Evolutionary conservation across 2,888 invertebrate genomes (phyloP).

Genomic region (Bellardia pandia): DNA sequence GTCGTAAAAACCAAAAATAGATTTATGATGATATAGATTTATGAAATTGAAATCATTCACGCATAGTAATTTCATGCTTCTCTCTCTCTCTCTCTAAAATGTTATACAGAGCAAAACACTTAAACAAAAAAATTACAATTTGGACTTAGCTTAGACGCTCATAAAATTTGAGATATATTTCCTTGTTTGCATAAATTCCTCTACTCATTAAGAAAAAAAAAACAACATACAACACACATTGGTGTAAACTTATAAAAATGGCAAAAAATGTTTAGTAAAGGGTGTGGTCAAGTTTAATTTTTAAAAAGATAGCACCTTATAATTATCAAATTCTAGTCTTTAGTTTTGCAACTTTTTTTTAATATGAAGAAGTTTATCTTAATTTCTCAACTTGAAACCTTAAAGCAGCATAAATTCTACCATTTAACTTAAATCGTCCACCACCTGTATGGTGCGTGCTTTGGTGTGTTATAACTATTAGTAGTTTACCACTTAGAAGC

Average conservation of each 20-base stretch:
- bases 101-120: background rate
- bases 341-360: no score
- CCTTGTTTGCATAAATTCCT: conserved; percentile 54
- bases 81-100: background rate
- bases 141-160: background rate
- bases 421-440: background rate
- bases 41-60: conserved; percentile 48
- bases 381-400: no score
- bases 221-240: background rate
- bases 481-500: conserved; percentile 10
- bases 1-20: background rate
- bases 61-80: conserved; percentile 27
- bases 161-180: conserved; percentile 70
- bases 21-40: conserved; percentile 3
- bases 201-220: background rate
- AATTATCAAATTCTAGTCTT: background rate
- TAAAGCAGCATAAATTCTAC: background rate
- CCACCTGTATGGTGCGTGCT: conserved; percentile 34
- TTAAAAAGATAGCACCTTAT: no score
- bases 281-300: background rate
- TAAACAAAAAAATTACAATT: background rate
- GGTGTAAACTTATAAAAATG: background rate
- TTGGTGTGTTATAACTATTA: conserved; percentile 3
- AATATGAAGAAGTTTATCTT: no score
- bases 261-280: background rate